Evolutionary conservation across 2,797 vertebrate genomes (phyloP), one percentile per base, ranked within the genome.

Genomic region (Tadarida brasiliensis): DNA sequence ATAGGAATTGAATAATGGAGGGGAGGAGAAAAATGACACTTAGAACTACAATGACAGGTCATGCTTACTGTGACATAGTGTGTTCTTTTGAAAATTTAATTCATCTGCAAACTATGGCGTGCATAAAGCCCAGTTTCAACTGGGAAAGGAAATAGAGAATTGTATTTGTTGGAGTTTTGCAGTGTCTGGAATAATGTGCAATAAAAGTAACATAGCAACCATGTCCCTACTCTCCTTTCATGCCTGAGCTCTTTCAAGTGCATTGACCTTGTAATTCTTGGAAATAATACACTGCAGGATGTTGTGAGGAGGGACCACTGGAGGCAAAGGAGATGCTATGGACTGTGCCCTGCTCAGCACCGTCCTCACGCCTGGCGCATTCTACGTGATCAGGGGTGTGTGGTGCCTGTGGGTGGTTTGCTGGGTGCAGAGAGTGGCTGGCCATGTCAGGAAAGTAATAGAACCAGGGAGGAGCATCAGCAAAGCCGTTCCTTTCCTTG

Each of bases 71-170:
- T 59, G 49, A 84, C 30, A 59, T 5, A n/a, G 47, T 28, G 10
- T 63, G 56, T 67, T 70, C 11, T 86, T 92, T 78, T 90, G 61
- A 96, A 87, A 85, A 56, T 39, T 70, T 78, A 78, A 92, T 82
- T 70, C 86, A 82, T 44, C 92, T 86, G 65, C 78, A 91, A 95
- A 78, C 11, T 20, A 39, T n/a, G 65, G 12, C 44, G 35, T 57
- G 8, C 8, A 11, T 26, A 67, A 33, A 85, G 68, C 73, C 44
- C 51, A 47, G 19, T 87, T 70, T 87, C 80, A 76, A 14, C 28
- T 78, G 33, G 44, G 44, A 56, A 85, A 87, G 39, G 63, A 71
- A 22, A 76, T 1, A 83, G 70, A 35, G 39, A 57, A 59, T 39
- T 73, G 57, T 57, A 17, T 68, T 87, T 56, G 49, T 33, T 26